Base-by-base conservation (phyloP, 1,140 invertebrate species). In the Vollenhovia emeryi region DNA sequence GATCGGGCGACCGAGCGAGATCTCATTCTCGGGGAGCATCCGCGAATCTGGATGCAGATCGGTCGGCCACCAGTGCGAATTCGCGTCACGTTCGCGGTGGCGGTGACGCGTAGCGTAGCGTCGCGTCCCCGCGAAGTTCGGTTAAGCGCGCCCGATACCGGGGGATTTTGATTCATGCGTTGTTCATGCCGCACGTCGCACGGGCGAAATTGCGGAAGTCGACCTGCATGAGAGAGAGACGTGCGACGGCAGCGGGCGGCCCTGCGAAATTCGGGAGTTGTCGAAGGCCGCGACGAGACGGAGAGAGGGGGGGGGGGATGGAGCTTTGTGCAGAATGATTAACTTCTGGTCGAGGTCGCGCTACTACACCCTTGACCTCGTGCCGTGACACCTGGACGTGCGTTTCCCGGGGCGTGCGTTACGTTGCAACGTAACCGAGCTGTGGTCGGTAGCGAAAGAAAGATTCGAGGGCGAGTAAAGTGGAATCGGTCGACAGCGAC, bases 291-390 rank as follows among this genome's bases (percentile, higher is more conserved):
- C 15, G 43, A 50, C 43, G 43, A 18, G 43, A 33, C 18, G 8
- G 5, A 9, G 48, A 1, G 50, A 40, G 60, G 3, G n/a, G 9
- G 30, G 9, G 24, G 45, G 52, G 5, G 2, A 11, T n/a, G n/a
- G 4, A 33, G 5, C 62, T 40, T 75, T 40, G 50, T 5, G 27
- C n/a, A n/a, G 60, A 86, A 74, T 50, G 68, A 83, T 88, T 80
- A 66, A 82, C 62, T 68, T 69, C 48, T 80, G 79, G 60, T 59
- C 68, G 62, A 80, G 80, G 87, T 84, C 59, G 57, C 33, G 59
- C 52, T 59, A 4, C 52, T 59, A 4, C 69, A 86, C 18, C 73
- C 88, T 86, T 88, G 88, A 86, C 87, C 87, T 59, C 82, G 3
- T 27, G 40, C 43, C 43, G 27, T 71, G 2, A 76, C 57, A 24